phyloP scores from a whole-genome alignment of 2,888 invertebrate species.

The Thalpophila matura region DNA sequence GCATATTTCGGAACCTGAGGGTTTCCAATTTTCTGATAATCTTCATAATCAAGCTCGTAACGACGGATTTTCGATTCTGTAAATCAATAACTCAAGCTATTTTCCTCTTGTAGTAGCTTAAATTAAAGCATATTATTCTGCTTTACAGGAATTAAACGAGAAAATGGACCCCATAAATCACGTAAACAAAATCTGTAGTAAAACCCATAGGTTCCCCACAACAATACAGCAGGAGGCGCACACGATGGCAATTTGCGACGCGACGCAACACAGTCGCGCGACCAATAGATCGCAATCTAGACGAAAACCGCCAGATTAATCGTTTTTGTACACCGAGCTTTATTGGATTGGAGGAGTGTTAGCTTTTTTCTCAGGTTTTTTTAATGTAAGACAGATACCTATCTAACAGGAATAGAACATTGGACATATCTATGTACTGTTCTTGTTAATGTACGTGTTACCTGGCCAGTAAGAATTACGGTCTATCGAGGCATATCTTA shows the following conservation, averaged over 20 bases:
- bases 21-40: too few species aligned
- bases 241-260: conserved; percentile 65
- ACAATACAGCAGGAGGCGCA: conserved; percentile 22
- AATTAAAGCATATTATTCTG: too few species aligned
- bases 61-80: too few species aligned
- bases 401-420: background rate
- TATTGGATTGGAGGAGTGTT: conserved; percentile 39
- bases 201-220: conserved; percentile 13
- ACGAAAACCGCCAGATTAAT: conserved; percentile 59
- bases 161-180: conserved; percentile 8
- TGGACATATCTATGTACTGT: background rate
- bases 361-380: conserved; percentile 24
- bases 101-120: too few species aligned
- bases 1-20: too few species aligned
- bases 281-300: conserved; percentile 62
- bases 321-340: conserved; percentile 55
- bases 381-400: background rate
- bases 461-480: background rate
- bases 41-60: too few species aligned
- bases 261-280: conserved; percentile 58
- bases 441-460: background rate
- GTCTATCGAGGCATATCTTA: background rate
- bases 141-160: too few species aligned
- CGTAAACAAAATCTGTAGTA: conserved; percentile 10
- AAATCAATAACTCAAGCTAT: too few species aligned